Base-by-base conservation (phyloP, 1,140 invertebrate species). In the Ceratoteleas bidentatus region DNA sequence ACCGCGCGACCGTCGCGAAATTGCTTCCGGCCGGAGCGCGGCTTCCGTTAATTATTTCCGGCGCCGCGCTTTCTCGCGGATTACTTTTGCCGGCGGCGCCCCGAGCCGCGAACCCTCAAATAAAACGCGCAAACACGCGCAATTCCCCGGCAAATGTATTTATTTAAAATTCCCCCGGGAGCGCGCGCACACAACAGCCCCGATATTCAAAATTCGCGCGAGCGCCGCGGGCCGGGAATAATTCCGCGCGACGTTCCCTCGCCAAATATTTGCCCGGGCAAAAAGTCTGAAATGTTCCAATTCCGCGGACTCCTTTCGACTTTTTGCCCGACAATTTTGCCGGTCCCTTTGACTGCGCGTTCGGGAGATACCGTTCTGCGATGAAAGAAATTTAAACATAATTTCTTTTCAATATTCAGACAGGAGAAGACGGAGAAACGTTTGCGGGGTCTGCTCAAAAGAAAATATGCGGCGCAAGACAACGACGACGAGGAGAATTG, bases 341-440 rank as follows among this genome's bases (percentile, higher is more conserved):
- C 6, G 14, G 49, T 65, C 16, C 15, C 66, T 79, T 72, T 79
- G 76, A 78, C 53, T 65, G 33, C 43, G 34, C 24, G 24, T 24
- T 15, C 13, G 32, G 43, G 0, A 53, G 52, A 70, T 61, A 66
- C 52, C 34, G 40, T 66, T 50, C 62, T 15, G 38, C 47, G 49
- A 43, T 77, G 33, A 77, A 66, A 60, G 62, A 73, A 75, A 76
- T 83, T 81, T 83, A 62, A 86, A 79, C 65, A 74, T 73, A 68
- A 68, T 69, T 73, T 74, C 56, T 69, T 73, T 74, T 74, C 69
- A 80, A 80, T 80, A 73, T 81, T 57, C 60, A 90, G 90, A 3
- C 76, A 91, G 43, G 88, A 85, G 33, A 87, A 89, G 60, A 77
- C 87, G 57, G 86, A 90, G 45, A 88, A 84, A 14, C 81, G 85